These are phyloP conservation scores for Morpho achilles DNA, from an alignment of 2,888 invertebrate genomes.

Conservation along the genomic window DNA sequence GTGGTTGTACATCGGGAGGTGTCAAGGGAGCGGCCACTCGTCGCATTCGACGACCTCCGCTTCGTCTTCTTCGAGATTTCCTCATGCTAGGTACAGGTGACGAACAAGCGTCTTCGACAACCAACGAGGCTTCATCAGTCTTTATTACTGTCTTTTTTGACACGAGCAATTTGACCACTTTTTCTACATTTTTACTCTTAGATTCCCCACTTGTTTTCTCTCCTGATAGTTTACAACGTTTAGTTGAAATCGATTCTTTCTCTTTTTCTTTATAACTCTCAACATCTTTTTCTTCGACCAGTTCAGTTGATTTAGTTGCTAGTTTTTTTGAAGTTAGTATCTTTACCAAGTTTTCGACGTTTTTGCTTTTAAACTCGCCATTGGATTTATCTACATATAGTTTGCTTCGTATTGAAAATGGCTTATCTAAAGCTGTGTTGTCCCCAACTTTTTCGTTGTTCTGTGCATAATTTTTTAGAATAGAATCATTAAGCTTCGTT, in stretches of 20 bases:
- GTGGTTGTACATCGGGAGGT: conserved; percentile 38
- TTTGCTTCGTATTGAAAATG: conserved; percentile 21
- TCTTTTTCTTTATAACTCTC: conserved; percentile 22
- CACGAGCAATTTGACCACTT: conserved; percentile 63
- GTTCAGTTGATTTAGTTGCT: conserved; percentile 21
- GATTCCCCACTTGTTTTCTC: conserved; percentile 45
- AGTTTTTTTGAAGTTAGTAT: conserved; percentile 37
- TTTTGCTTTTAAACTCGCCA: conserved; percentile 32
- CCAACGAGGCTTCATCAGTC: conserved; percentile 58
- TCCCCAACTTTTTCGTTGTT: conserved; percentile 9
- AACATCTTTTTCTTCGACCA: conserved; percentile 21
- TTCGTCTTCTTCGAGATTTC: conserved; percentile 38
- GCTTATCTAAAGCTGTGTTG: conserved; percentile 15
- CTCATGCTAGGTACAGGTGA: conserved; percentile 34
- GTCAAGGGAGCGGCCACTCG: conserved; percentile 33
- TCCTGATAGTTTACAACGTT: conserved; percentile 48
- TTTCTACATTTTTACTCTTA: conserved; percentile 64
- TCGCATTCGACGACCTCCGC: conserved; percentile 36
- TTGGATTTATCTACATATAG: conserved; percentile 26
- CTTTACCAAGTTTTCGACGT: conserved; percentile 36
- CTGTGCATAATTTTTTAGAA: conserved; percentile 5
- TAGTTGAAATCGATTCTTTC: conserved; percentile 32
- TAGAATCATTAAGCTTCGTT: conserved; percentile 17
- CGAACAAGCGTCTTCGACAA: conserved; percentile 49
- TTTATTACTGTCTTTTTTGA: conserved; percentile 68